phyloP scores from a whole-genome alignment of 1,140 invertebrate species.

The Galleria mellonella region DNA sequence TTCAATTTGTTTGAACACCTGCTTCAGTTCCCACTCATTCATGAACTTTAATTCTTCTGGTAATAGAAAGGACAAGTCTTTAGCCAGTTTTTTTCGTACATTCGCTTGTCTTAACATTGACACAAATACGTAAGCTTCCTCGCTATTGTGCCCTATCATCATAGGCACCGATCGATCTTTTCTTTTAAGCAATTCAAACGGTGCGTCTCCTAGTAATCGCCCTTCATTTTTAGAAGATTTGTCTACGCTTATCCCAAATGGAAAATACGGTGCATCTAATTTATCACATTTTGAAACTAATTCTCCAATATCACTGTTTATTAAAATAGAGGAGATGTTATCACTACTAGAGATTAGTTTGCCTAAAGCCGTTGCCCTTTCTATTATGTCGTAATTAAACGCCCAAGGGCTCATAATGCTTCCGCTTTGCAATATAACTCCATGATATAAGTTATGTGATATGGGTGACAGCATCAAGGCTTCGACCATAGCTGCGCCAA shows the following conservation, averaged over 20 bases:
- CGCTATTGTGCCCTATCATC: conserved; percentile 52
- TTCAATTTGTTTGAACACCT: conserved; percentile 29
- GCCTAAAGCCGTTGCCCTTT: conserved; percentile 24
- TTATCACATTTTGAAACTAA: conserved; percentile 28
- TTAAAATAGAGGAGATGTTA: conserved; percentile 2
- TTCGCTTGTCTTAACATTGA: conserved; percentile 27
- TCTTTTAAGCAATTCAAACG: conserved; percentile 24
- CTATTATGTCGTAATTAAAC: conserved; percentile 50
- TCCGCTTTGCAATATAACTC: conserved; percentile 61
- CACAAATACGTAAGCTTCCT: conserved; percentile 56
- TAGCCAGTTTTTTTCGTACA: conserved; percentile 19
- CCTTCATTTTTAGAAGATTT: conserved; percentile 44
- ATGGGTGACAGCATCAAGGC: conserved; percentile 36
- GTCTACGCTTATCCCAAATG: conserved; percentile 55
- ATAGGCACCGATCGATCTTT: conserved; percentile 33
- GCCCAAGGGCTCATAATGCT: conserved; percentile 49
- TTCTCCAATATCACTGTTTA: conserved; percentile 21
- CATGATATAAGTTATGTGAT: conserved; percentile 41
- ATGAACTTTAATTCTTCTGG: conserved; percentile 43
- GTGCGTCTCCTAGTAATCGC: conserved; percentile 30
- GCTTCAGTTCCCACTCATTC: conserved; percentile 29
- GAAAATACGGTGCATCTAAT: conserved; percentile 40
- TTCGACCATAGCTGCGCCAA: conserved; percentile 69
- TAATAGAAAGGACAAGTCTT: conserved; percentile 29
- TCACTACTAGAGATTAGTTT: conserved; percentile 10